Percentiles rank a stretch among this genome's conserved stretches.
phyloP scores from a whole-genome alignment of 2,888 invertebrate species.

The Calameuta filiformis region DNA sequence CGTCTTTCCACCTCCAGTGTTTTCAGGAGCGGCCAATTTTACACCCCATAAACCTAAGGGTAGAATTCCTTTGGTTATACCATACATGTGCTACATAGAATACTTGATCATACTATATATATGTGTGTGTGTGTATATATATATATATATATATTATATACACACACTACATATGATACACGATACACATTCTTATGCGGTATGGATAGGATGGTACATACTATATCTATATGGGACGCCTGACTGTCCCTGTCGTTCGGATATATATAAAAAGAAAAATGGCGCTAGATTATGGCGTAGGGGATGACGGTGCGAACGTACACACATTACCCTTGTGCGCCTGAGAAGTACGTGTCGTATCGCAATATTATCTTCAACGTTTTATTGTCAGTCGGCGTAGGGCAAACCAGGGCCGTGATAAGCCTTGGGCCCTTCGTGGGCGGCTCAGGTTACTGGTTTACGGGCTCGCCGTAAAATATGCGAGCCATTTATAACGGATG shows the following conservation, averaged over 20 bases:
- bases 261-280: too few relatives aligned
- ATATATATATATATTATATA: too few relatives aligned
- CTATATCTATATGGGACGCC: too few relatives aligned
- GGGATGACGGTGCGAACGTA: not conserved
- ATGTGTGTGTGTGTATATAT: too few relatives aligned
- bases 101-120: too few relatives aligned
- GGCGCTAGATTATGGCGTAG: too few relatives aligned
- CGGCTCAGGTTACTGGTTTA: constrained; percentile 26
- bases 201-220: too few relatives aligned
- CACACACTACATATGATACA: too few relatives aligned
- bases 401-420: constrained; percentile 16
- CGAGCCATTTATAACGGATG: constrained; percentile 25
- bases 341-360: constrained; percentile 27
- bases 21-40: not conserved
- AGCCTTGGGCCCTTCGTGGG: constrained; percentile 11
- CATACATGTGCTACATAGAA: too few relatives aligned
- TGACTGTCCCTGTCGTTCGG: too few relatives aligned
- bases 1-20: constrained; percentile 2
- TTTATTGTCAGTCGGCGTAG: constrained; percentile 27
- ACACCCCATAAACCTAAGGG: not conserved
- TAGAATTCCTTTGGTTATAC: not conserved
- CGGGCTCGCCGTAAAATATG: constrained; percentile 37
- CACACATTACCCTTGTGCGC: constrained; percentile 23
- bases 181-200: too few relatives aligned
- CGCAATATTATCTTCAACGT: constrained; percentile 32